Conservation (phyloP, 2,888 invertebrate species). For the Acleris literana region DNA sequence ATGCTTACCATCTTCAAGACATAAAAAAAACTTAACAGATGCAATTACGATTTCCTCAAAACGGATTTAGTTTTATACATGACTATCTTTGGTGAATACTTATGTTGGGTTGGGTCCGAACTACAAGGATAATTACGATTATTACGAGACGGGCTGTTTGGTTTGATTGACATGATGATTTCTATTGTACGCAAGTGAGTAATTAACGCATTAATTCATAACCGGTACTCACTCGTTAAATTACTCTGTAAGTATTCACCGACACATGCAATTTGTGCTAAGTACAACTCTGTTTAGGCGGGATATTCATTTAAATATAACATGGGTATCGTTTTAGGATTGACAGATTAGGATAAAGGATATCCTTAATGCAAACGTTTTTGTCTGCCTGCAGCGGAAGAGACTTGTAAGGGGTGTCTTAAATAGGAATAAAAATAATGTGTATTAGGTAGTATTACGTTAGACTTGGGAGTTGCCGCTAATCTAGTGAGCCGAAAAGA, state of each 20-base stretch:
- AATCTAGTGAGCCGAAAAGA: too few species aligned
- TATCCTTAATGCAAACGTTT: constrained; percentile 1
- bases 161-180: constrained; percentile 21
- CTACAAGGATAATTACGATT: too few species aligned
- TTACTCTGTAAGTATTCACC: constrained; percentile 10
- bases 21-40: too few species aligned
- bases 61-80: too few species aligned
- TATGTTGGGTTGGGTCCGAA: too few species aligned
- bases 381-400: constrained; percentile 14
- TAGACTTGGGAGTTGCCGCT: too few species aligned
- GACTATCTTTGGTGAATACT: too few species aligned
- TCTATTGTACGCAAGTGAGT: constrained; percentile 20
- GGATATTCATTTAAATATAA: constrained; percentile 33
- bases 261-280: constrained; percentile 15
- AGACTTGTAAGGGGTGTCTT: neutral
- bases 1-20: too few species aligned
- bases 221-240: constrained; percentile 10
- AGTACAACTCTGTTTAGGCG: constrained; percentile 14
- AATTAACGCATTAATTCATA: constrained; percentile 18
- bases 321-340: constrained; percentile 14
- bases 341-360: constrained; percentile 9
- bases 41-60: too few species aligned
- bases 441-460: too few species aligned
- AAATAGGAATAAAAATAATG: too few species aligned
- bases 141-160: neutral